Conservation (phyloP, 2,797 vertebrate genomes). For the Lateolabrax maculatus region DNA sequence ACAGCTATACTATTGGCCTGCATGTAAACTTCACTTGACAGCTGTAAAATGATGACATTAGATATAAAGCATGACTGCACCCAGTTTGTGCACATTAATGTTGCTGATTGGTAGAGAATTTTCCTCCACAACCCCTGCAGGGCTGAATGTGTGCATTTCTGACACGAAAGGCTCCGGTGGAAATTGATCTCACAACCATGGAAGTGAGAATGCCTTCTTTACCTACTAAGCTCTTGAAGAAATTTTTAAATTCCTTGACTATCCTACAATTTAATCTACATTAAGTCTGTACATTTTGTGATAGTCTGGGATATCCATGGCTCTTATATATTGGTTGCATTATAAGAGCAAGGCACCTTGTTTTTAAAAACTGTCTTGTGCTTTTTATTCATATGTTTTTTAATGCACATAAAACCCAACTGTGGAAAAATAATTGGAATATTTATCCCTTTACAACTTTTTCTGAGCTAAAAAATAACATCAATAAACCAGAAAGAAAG, state of each 20-base stretch:
- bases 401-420: background rate
- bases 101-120: background rate
- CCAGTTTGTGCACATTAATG: background rate
- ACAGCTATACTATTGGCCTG: background rate
- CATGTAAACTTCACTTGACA: background rate
- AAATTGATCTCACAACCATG: slow-evolving; percentile 16
- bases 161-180: background rate
- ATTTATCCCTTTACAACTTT: slow-evolving; percentile 13
- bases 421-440: background rate
- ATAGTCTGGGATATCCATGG: background rate
- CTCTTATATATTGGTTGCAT: background rate
- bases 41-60: background rate
- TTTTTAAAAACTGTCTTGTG: background rate
- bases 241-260: background rate
- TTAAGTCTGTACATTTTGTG: background rate
- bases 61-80: background rate
- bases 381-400: background rate
- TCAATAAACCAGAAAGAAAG: slow-evolving; percentile 45
- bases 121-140: background rate
- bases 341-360: background rate
- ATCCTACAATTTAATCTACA: background rate
- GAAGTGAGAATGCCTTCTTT: slow-evolving; percentile 15
- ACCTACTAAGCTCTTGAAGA: background rate
- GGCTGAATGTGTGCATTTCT: slow-evolving; percentile 1
- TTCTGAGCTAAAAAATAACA: slow-evolving; percentile 31